A percentile compares a stretch with the other conserved stretches of the same genome.
Evolutionary conservation across 2,113 vertebrate species (phyloP).

Genomic region (Eptesicus fuscus): DNA sequence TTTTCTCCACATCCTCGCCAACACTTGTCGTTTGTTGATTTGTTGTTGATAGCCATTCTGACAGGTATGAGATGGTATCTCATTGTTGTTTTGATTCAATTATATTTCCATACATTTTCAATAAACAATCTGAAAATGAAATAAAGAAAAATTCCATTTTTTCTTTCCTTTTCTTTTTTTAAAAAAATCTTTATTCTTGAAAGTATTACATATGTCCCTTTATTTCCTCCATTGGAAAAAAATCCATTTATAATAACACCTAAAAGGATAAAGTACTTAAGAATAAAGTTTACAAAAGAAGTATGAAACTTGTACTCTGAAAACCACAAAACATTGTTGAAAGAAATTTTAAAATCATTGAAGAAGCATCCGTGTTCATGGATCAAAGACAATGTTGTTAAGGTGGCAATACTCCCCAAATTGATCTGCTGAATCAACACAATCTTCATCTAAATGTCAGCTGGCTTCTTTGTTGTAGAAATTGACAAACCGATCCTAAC

Average conservation of each 20-base stretch:
- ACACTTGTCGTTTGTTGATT: too few species aligned
- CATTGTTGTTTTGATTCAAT: neutral
- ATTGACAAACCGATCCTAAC: neutral
- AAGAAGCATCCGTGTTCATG: neutral
- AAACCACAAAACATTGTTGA: neutral
- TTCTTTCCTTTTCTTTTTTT: too few species aligned
- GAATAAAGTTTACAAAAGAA: slow-evolving; percentile 26
- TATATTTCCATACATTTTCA: neutral
- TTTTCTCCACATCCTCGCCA: too few species aligned
- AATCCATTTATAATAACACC: neutral
- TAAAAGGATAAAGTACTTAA: slow-evolving; percentile 23
- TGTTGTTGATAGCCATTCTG: too few species aligned
- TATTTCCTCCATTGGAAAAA: neutral
- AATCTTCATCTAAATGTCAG: neutral
- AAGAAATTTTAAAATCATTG: neutral
- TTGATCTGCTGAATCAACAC: neutral
- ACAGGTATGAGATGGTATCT: too few species aligned
- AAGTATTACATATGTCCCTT: too few species aligned
- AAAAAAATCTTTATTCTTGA: too few species aligned
- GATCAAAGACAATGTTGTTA: neutral
- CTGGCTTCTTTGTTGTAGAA: neutral
- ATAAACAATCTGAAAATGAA: slow-evolving; percentile 33
- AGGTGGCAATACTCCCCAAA: neutral
- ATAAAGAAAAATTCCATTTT: neutral
- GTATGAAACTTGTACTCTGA: neutral